A percentile compares a stretch with the other conserved stretches of the same genome.
These are phyloP conservation scores for Altica lythri DNA, from an alignment of 2,888 invertebrate species.

Conservation along the genomic window DNA sequence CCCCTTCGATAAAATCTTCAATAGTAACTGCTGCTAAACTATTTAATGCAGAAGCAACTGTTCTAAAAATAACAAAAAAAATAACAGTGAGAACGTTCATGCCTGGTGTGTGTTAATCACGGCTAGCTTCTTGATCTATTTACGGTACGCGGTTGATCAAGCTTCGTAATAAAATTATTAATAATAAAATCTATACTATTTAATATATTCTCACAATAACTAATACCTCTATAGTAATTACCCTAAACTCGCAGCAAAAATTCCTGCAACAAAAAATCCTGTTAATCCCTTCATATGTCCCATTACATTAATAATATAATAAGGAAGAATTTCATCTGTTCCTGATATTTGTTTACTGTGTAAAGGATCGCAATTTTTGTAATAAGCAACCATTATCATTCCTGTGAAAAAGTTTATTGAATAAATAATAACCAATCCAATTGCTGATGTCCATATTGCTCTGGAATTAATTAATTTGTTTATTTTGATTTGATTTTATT, in stretches of 20 bases:
- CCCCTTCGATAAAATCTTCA: slow-evolving; percentile 81
- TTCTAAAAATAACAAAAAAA: slow-evolving; percentile 63
- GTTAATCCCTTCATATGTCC: slow-evolving; percentile 78
- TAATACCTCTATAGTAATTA: slow-evolving; percentile 59
- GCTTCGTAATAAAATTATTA: too few species aligned
- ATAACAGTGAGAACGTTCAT: not conserved
- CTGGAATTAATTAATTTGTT: too few species aligned
- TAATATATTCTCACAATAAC: too few species aligned
- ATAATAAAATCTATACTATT: too few species aligned
- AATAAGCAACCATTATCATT: slow-evolving; percentile 80
- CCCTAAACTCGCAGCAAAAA: slow-evolving; percentile 96
- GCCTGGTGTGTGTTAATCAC: too few species aligned
- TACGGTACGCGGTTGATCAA: too few species aligned
- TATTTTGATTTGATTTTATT: too few species aligned
- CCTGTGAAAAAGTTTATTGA: slow-evolving; percentile 88
- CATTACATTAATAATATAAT: slow-evolving; percentile 85
- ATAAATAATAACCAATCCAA: slow-evolving; percentile 79
- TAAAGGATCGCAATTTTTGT: slow-evolving; percentile 84
- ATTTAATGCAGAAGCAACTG: slow-evolving; percentile 93
- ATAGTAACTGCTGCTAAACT: slow-evolving; percentile 90
- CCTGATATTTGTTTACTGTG: slow-evolving; percentile 70
- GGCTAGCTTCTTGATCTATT: too few species aligned
- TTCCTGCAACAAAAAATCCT: slow-evolving; percentile 93
- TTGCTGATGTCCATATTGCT: slow-evolving; percentile 75
- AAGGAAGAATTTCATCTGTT: slow-evolving; percentile 82